These are phyloP conservation scores for Drosophila simulans DNA, from an alignment of 1,140 invertebrate species.

Conservation along the genomic window DNA sequence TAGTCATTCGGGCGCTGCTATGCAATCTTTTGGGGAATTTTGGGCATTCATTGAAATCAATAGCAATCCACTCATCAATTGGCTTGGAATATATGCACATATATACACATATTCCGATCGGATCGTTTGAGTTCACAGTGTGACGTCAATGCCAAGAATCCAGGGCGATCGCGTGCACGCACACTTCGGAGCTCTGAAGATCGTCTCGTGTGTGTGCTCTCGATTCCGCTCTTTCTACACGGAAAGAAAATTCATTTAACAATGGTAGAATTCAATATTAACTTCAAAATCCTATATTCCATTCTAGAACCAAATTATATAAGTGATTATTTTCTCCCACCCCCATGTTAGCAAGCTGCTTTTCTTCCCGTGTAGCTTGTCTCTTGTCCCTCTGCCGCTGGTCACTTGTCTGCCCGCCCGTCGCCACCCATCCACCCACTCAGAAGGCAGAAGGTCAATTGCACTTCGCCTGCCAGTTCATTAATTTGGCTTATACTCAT, in stretches of 20 bases:
- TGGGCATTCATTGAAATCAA: slow-evolving; percentile 37
- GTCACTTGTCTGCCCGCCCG: slow-evolving; percentile 53
- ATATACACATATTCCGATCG: slow-evolving; percentile 8
- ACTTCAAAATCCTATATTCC: too few species aligned
- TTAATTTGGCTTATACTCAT: slow-evolving; percentile 56
- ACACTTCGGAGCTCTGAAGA: slow-evolving; percentile 12
- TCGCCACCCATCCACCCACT: slow-evolving; percentile 52
- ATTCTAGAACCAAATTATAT: too few species aligned
- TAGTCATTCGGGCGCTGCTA: slow-evolving; percentile 24
- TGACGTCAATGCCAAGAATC: slow-evolving; percentile 74
- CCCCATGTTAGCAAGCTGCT: background rate
- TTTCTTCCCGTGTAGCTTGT: background rate
- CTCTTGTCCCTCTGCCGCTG: slow-evolving; percentile 16
- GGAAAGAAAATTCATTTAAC: background rate
- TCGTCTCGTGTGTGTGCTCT: slow-evolving; percentile 3
- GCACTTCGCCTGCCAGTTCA: slow-evolving; percentile 76
- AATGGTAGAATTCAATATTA: too few species aligned
- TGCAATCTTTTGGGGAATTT: slow-evolving; percentile 18
- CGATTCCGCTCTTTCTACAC: background rate
- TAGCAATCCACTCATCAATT: slow-evolving; percentile 32
- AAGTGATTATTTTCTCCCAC: too few species aligned
- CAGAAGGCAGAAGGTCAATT: slow-evolving; percentile 72
- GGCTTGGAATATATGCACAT: background rate
- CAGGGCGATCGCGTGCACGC: slow-evolving; percentile 60
- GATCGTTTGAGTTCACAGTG: slow-evolving; percentile 41